These are phyloP conservation scores for Drosophila neonasuta DNA, from an alignment of 2,888 invertebrate genomes.

Conservation along the genomic window DNA sequence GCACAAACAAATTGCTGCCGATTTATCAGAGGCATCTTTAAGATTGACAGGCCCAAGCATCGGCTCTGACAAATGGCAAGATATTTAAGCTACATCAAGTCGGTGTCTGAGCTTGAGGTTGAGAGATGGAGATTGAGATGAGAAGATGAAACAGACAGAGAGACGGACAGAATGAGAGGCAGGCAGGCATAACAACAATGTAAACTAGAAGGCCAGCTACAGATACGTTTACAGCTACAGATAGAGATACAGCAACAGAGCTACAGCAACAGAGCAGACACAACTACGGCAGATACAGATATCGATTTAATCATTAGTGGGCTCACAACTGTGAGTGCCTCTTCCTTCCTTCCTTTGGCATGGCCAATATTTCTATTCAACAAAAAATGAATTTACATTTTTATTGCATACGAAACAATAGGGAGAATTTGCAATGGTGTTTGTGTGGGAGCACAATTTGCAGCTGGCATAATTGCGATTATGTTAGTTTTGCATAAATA, in stretches of 20 bases:
- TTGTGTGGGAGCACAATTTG: conserved; percentile 14
- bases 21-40: conserved; percentile 45
- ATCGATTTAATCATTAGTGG: conserved; percentile 75
- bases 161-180: neutral
- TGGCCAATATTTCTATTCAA: conserved; percentile 25
- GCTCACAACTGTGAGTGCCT: conserved; percentile 25
- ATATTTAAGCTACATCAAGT: conserved; percentile 18
- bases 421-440: neutral
- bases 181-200: conserved; percentile 28
- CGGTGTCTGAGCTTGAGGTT: conserved; percentile 15
- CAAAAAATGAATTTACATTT: conserved; percentile 70
- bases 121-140: conserved; percentile 8
- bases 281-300: conserved; percentile 47
- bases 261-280: neutral
- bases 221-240: conserved; percentile 19
- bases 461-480: conserved; percentile 49
- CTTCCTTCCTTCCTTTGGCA: neutral
- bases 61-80: conserved; percentile 39
- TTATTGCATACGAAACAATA: conserved; percentile 56
- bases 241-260: conserved; percentile 19
- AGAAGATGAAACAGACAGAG: no score
- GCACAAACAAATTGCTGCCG: conserved; percentile 45
- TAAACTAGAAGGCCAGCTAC: conserved; percentile 39
- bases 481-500: conserved; percentile 51
- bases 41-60: conserved; percentile 46